Base-by-base conservation (phyloP, 1,140 invertebrate species). In the Choristoneura fumiferana region DNA sequence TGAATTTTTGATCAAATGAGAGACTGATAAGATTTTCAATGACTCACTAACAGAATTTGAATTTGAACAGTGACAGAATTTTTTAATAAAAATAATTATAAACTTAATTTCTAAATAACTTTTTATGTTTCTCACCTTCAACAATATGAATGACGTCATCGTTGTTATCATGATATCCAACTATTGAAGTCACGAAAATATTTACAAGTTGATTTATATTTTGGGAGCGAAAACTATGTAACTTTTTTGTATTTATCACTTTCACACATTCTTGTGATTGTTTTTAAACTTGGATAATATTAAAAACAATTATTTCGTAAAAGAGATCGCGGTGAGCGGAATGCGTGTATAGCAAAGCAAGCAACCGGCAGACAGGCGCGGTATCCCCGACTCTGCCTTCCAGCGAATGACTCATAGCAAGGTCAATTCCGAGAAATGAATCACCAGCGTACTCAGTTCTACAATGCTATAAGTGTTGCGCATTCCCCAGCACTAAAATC, bases 371-470 rank as follows among this genome's bases (percentile, higher is more conserved):
- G 82, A 86, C 84, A 86, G 76, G 85, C 84, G 86, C 87, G 86
- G 84, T 87, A 90, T 90, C 85, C 86, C 87, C 87, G 78, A 87
- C 86, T 87, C 84, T 86, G 84, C 84, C 83, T 85, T 84, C 79
- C 81, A 84, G 67, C 84, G 84, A 88, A 86, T 90, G 86, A 90
- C 87, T 90, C 87, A 90, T 89, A 85, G 87, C 87, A 90, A 90
- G 87, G 87, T 90, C 87, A 90, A 89, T 89, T 90, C 88, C 86
- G 86, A 90, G 84, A 88, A 88, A 89, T 90, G 88, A 90, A 89
- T 90, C 87, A 89, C 84, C 84, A 88, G 71, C 68, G 74, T 76
- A 77, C 81, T 81, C 78, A 85, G 76, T 84, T 86, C 82, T 71
- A 84, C 75, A 88, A 86, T 75, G 83, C 65, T 73, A 71, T 86